Evolutionary conservation across 2,888 invertebrate species (phyloP), one percentile per base, ranked within the genome.

Genomic region (Drosophila nigricruria): DNA sequence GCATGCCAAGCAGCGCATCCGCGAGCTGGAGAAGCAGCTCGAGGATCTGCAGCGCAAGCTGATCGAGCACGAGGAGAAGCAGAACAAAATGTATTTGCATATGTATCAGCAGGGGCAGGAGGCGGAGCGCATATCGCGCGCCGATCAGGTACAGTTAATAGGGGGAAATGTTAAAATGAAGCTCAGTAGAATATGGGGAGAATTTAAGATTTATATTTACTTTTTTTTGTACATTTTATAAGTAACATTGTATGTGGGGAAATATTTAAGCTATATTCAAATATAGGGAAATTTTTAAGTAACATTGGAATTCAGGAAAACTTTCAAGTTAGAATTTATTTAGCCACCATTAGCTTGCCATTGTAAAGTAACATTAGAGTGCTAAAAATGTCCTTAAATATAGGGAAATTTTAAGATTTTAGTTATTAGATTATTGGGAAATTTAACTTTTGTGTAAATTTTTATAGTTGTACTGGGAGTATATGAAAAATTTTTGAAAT

Each of bases 61-160:
- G 34, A 94, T 94, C 69, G 96, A 96, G 57, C 96, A 96, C 73
- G 96, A 96, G 82, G 95, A 94, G 80, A 95, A 95, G 78, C 96
- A 96, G 87, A 96, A 96, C 86, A 94, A 96, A 86, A 95, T 96
- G 93, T 97, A 97, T 93, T 94, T 97, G 91, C 95, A 97, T 92
- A 96, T 97, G 96, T 96, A 96, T 93, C 95, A 95, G 88, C 96
- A 97, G 93, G 96, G 96, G 34, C 95, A 96, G 88, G 96, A 96
- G 91, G 96, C 96, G n/a, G 96, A 96, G 57, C 95, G 95, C 88
- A 94, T 95, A 91, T 95, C 96, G 89, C 94, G 94, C 72, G 94
- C 95, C 82, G 95, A 96, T 89, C 95, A 96, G 94, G 96, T 96
- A 93, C 30, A 38, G 23, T 6, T 6, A 27, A 53, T 53, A 38